A percentile compares a stretch with the other conserved stretches of the same genome.
Conservation (phyloP, 1,140 invertebrate genomes). For the Laodelphax striatellus region DNA sequence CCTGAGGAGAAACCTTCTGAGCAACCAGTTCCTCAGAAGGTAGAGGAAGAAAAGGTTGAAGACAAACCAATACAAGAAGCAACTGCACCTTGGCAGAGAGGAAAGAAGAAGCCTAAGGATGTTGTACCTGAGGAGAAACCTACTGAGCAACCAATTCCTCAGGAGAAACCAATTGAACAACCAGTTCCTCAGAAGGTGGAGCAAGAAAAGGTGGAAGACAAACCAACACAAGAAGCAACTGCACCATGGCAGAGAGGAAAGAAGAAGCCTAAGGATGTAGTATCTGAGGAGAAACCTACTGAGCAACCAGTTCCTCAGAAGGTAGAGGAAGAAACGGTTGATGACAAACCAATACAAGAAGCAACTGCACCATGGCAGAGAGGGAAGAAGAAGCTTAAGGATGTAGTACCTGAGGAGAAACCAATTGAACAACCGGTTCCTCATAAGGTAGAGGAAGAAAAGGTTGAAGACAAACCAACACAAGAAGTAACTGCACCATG, state of each 20-base stretch:
- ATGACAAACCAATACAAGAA: slow-evolving; percentile 6
- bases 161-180: background rate
- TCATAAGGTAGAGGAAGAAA: slow-evolving; percentile 16
- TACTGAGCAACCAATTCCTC: background rate
- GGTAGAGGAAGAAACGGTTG: no score
- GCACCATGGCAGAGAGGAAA: background rate
- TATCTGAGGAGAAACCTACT: no score
- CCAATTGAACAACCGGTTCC: slow-evolving; percentile 10
- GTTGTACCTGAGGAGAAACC: background rate
- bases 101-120: no score
- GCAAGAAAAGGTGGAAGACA: slow-evolving; percentile 1
- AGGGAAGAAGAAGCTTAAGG: background rate
- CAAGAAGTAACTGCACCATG: slow-evolving; percentile 3
- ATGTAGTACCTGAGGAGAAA: background rate
- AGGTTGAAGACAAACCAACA: slow-evolving; percentile 24
- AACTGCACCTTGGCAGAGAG: slow-evolving; percentile 14
- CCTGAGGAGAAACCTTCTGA: slow-evolving; percentile 19
- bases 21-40: slow-evolving; percentile 13
- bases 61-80: slow-evolving; percentile 10
- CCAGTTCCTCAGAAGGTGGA: no score
- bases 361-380: background rate
- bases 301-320: background rate
- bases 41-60: slow-evolving; percentile 14
- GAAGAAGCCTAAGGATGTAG: background rate
- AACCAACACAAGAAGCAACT: slow-evolving; percentile 10